A percentile compares a stretch with the other conserved stretches of the same genome.
Conservation (phyloP, 2,113 vertebrate species). For the Thermophis baileyi region DNA sequence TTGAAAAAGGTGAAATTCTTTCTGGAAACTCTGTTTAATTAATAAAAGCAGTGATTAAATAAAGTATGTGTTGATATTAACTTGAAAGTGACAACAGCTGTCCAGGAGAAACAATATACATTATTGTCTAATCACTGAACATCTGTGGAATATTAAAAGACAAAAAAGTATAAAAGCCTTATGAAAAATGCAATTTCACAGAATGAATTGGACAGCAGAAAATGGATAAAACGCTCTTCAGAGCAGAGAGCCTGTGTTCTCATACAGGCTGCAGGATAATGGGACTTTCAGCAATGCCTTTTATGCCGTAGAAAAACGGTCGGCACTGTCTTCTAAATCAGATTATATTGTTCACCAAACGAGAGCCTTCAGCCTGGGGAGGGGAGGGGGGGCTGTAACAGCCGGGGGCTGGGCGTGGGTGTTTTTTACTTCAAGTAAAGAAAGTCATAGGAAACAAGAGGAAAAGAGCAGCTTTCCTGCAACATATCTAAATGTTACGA, state of each 20-base stretch:
- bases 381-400: too few relatives aligned
- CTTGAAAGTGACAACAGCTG: slow-evolving; percentile 42
- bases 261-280: neutral
- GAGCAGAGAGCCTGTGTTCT: neutral
- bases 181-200: neutral
- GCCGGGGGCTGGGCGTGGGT: too few relatives aligned
- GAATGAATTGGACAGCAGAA: neutral
- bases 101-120: slow-evolving; percentile 24
- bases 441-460: too few relatives aligned
- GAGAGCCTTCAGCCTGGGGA: neutral
- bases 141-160: neutral
- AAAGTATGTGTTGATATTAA: slow-evolving; percentile 10
- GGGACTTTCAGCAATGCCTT: too few relatives aligned
- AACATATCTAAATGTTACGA: neutral
- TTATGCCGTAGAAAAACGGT: neutral
- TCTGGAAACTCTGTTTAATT: slow-evolving; percentile 45
- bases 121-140: neutral
- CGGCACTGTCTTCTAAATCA: neutral
- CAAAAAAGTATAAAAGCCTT: neutral
- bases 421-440: neutral
- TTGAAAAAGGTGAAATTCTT: slow-evolving; percentile 33
- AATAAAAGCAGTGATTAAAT: slow-evolving; percentile 42
- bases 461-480: neutral
- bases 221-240: neutral
- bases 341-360: neutral